phyloP scores from a whole-genome alignment of 2,797 vertebrate genomes.

The Danio aesculapii region DNA sequence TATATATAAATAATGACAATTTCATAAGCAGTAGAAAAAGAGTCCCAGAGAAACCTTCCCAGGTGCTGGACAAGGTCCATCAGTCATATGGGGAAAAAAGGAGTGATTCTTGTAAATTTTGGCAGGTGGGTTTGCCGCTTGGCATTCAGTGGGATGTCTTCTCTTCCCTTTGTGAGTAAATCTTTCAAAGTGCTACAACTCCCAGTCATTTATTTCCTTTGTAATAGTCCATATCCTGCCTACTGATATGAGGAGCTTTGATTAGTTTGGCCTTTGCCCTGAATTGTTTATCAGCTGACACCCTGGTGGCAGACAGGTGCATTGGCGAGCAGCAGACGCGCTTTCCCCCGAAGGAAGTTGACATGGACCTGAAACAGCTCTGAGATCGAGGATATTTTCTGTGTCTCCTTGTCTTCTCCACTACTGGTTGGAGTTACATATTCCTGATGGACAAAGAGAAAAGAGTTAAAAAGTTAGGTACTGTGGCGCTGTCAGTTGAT shows the following conservation, averaged over 20 bases:
- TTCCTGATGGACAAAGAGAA: constrained; percentile 66
- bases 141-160: constrained; percentile 41
- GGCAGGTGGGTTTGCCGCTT: constrained; percentile 17
- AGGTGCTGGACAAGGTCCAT: constrained; percentile 25
- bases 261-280: constrained; percentile 58
- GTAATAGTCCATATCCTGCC: constrained; percentile 65
- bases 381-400: constrained; percentile 74
- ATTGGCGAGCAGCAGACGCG: constrained; percentile 78
- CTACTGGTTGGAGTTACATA: constrained; percentile 69
- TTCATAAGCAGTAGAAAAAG: constrained; percentile 70
- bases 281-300: constrained; percentile 79
- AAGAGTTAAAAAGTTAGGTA: constrained; percentile 11
- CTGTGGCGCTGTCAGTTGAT: too few relatives aligned
- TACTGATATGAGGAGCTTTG: constrained; percentile 64
- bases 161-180: constrained; percentile 39
- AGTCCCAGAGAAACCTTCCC: constrained; percentile 57
- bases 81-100: constrained; percentile 40
- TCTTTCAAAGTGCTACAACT: constrained; percentile 53
- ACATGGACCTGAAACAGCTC: constrained; percentile 85
- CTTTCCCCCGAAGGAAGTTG: constrained; percentile 89
- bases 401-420: constrained; percentile 69
- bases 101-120: constrained; percentile 44
- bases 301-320: constrained; percentile 80
- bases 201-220: constrained; percentile 39
- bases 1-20: constrained; percentile 78